Conservation (phyloP, 2,888 invertebrate genomes). For the Himalopsyche japonica region DNA sequence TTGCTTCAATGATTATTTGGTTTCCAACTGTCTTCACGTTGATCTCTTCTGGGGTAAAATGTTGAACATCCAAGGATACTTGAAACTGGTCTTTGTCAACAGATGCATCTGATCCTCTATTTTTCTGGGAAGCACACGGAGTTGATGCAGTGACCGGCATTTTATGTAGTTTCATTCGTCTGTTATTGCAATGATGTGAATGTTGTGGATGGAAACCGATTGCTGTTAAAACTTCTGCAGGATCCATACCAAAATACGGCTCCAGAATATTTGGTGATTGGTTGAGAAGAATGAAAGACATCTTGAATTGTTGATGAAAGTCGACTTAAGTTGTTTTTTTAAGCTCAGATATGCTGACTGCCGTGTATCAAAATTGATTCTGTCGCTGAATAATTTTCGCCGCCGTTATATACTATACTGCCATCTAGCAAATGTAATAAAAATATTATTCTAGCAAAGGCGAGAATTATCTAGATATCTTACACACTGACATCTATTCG, state of each 20-base stretch:
- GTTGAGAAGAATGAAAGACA: neutral
- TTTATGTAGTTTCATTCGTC: neutral
- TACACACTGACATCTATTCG: neutral
- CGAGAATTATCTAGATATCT: neutral
- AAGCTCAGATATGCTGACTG: neutral
- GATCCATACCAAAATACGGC: neutral
- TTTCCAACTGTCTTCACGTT: slow-evolving; percentile 74
- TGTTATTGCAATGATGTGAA: neutral
- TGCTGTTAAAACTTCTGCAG: neutral
- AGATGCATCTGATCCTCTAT: neutral
- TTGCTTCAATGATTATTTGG: slow-evolving; percentile 72
- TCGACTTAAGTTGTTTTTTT: neutral
- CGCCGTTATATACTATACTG: neutral
- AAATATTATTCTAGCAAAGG: neutral
- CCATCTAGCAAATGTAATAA: neutral
- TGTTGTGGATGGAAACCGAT: neutral
- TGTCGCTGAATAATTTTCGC: neutral
- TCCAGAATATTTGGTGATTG: neutral
- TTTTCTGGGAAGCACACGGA: neutral
- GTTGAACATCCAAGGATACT: slow-evolving; percentile 74
- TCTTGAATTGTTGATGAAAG: neutral
- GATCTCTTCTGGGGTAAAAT: slow-evolving; percentile 77
- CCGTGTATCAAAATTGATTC: neutral
- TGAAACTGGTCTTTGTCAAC: slow-evolving; percentile 55
- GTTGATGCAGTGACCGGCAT: neutral